Conservation (phyloP, 2,113 vertebrate species). For the Petrocephalus microphthalmus region DNA sequence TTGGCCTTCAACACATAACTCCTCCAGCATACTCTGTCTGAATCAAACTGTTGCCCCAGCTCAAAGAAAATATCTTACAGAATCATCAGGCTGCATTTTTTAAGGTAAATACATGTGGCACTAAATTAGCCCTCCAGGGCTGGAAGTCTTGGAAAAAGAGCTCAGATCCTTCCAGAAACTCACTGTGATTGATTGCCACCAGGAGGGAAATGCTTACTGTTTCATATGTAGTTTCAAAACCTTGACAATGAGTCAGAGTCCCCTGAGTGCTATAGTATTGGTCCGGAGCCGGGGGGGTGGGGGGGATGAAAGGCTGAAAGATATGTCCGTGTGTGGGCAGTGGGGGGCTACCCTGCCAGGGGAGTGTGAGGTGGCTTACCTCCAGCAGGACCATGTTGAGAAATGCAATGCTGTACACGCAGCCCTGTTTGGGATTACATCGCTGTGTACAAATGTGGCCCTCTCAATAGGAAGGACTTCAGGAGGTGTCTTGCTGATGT, state of each 20-base stretch:
- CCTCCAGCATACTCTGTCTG: not conserved
- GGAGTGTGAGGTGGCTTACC: not conserved
- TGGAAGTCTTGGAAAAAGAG: not conserved
- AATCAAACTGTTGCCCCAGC: not conserved
- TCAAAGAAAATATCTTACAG: not conserved
- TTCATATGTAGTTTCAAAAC: slow-evolving; percentile 5
- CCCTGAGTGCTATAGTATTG: not conserved
- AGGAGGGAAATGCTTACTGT: slow-evolving; percentile 4
- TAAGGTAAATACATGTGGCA: slow-evolving; percentile 2
- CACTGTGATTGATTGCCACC: slow-evolving; percentile 3
- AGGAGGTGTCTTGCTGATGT: not conserved
- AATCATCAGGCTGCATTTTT: not conserved
- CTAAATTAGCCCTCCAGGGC: slow-evolving; percentile 1
- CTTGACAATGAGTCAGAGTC: slow-evolving; percentile 15
- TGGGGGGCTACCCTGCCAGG: not conserved
- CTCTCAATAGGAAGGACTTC: not conserved
- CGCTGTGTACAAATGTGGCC: not conserved
- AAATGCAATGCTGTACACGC: not conserved
- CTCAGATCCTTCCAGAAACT: not conserved
- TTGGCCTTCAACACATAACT: not conserved
- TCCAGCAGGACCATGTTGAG: not conserved
- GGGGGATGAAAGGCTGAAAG: not conserved
- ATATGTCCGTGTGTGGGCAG: not conserved
- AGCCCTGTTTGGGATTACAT: not conserved
- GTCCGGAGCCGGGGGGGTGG: not conserved